Evolutionary conservation across 2,797 vertebrate genomes (phyloP), one percentile per base, ranked within the genome.

Genomic region (Cryptoblepharus egeriae): DNA sequence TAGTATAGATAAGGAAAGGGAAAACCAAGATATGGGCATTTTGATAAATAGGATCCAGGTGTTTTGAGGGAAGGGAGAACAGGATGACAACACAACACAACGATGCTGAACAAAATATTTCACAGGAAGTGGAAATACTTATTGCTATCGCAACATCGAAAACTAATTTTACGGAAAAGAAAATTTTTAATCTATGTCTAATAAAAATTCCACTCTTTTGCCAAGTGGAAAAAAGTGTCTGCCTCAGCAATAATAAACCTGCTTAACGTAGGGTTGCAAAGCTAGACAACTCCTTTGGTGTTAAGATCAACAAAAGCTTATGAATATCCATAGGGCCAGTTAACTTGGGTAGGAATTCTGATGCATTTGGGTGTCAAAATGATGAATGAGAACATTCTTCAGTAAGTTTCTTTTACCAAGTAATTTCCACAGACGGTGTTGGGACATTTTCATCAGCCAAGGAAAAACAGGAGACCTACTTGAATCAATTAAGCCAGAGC

Each of bases 251-350:
- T 83, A 74, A 0, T 13, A 81, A 85, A 20, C 72, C 68, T 86
- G 68, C 39, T 80, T 80, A 70, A 85, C 64, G 45, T 80, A 55
- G 22, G 60, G 20, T 35, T 0, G 64, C 20, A 76, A 75, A 91
- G 71, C 39, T 75, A 81, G 20, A 32, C 60, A 89, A 85, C 35
- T 77, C 79, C 73, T 77, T 87, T 79, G 81, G 60, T 87, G 55
- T 45, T 74, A 49, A 88, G 32, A 65, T 72, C 79, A 79, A 87
- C 1, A 15, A 85, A 75, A 3, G 10, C 77, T 87, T 61, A 80
- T 57, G 0, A 9, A 42, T 30, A 90, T 30, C 12, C 74, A 60
- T 28, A 37, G 65, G 74, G 63, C 52, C 85, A 87, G 77, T 70
- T 85, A 85, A 70, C 22, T 49, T 67, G 72, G 77, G 2, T 64